Conservation (phyloP, 2,797 vertebrate species). For the Cryptoprocta ferox region DNA sequence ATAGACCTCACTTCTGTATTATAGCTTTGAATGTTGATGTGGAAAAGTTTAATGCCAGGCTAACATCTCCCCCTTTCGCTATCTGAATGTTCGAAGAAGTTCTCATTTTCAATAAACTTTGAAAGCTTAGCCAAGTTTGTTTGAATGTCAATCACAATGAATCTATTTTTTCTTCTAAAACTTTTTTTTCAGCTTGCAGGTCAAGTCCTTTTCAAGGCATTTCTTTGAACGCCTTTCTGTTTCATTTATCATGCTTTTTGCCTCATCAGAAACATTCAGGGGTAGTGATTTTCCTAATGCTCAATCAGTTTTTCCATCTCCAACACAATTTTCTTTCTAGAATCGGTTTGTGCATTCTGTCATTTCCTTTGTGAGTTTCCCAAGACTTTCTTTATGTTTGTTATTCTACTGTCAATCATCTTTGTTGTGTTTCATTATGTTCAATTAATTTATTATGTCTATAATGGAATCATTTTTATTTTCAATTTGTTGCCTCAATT, state of each 20-base stretch:
- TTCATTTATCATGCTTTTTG: neutral
- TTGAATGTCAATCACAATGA: neutral
- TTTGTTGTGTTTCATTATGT: neutral
- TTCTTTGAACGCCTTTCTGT: neutral
- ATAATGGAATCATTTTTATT: neutral
- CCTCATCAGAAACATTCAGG: neutral
- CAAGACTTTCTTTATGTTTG: neutral
- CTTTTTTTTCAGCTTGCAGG: neutral
- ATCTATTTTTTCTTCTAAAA: conserved; percentile 26
- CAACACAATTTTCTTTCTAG: neutral
- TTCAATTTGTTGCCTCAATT: neutral
- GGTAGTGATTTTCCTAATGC: neutral
- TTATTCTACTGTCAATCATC: neutral
- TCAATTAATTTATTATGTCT: neutral
- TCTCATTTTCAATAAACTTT: conserved; percentile 23
- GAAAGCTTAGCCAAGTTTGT: conserved; percentile 39
- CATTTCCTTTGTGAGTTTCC: neutral
- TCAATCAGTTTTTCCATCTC: neutral
- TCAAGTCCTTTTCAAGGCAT: neutral
- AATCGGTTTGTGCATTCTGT: neutral
- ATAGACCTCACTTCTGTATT: neutral
- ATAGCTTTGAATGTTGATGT: neutral
- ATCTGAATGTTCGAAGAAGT: neutral
- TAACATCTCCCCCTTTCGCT: neutral
- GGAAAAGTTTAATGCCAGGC: neutral